Evolutionary conservation across 1,140 invertebrate genomes (phyloP).

Genomic region (Atta colombica): DNA sequence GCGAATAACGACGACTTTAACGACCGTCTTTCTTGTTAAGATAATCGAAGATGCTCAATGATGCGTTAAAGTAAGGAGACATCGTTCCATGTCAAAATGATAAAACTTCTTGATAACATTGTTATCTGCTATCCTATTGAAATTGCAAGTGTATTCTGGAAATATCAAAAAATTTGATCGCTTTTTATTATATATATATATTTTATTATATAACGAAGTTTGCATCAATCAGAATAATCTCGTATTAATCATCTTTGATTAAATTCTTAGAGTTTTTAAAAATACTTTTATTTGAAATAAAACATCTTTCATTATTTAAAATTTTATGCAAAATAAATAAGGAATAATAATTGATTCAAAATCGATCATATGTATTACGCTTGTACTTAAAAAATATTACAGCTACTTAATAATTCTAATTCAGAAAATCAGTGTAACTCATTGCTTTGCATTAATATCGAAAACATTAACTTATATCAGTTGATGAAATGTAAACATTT

Average conservation of each 20-base stretch:
- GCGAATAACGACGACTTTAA: constrained; percentile 56
- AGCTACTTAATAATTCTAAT: not conserved
- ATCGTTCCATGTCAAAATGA: constrained; percentile 50
- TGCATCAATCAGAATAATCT: not conserved
- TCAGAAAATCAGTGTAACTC: not conserved
- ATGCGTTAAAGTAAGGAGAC: constrained; percentile 68
- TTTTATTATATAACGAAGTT: not conserved
- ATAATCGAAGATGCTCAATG: constrained; percentile 44
- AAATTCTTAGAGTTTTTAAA: not conserved
- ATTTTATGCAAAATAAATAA: not conserved
- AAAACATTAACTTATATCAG: constrained; percentile 4
- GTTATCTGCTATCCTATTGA: constrained; percentile 16
- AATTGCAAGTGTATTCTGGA: constrained; percentile 28
- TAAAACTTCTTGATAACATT: constrained; percentile 45
- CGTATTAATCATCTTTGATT: not conserved
- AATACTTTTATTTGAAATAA: not conserved
- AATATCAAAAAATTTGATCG: not conserved
- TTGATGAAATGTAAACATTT: constrained; percentile 1
- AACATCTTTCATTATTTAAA: not conserved
- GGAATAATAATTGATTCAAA: not conserved
- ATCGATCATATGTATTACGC: not conserved
- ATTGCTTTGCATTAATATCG: not conserved
- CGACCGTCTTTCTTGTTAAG: constrained; percentile 60
- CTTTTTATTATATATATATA: not conserved
- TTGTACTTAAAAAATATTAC: not conserved